Evolutionary conservation across 2,888 invertebrate genomes (phyloP).

Genomic region (Lottia gigantea): DNA sequence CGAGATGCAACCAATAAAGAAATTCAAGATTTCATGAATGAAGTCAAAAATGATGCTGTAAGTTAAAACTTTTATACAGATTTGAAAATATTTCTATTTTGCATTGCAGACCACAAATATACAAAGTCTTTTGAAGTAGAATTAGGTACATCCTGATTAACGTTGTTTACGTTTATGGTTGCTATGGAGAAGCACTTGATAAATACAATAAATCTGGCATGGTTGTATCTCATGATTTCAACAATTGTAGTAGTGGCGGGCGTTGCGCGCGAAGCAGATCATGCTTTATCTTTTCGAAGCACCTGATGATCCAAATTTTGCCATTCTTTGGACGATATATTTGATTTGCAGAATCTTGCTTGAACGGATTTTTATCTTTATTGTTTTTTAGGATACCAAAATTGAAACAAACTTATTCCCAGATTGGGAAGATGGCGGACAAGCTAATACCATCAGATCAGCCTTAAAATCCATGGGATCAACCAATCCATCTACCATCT

Average conservation of each 20-base stretch:
- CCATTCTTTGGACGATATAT: no score
- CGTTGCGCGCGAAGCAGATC: no score
- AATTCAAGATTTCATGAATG: conserved; percentile 27
- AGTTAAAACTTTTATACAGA: neutral
- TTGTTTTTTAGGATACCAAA: neutral
- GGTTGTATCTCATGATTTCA: no score
- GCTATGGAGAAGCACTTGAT: no score
- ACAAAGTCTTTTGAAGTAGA: neutral
- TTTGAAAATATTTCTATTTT: neutral
- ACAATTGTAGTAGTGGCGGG: no score
- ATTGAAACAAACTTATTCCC: neutral
- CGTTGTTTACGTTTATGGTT: no score
- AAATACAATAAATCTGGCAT: no score
- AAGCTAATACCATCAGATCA: conserved; percentile 20
- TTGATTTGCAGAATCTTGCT: no score
- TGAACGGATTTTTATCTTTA: no score
- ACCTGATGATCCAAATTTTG: no score
- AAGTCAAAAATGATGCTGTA: conserved; percentile 29
- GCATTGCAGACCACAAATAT: neutral
- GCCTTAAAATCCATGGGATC: conserved; percentile 36
- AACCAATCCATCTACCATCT: conserved; percentile 38
- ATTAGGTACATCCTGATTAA: neutral
- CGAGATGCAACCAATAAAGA: conserved; percentile 27
- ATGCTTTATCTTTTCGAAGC: no score
- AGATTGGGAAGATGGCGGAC: conserved; percentile 1